phyloP scores from a whole-genome alignment of 1,140 invertebrate genomes.

The Atopsyche davidsoni region DNA sequence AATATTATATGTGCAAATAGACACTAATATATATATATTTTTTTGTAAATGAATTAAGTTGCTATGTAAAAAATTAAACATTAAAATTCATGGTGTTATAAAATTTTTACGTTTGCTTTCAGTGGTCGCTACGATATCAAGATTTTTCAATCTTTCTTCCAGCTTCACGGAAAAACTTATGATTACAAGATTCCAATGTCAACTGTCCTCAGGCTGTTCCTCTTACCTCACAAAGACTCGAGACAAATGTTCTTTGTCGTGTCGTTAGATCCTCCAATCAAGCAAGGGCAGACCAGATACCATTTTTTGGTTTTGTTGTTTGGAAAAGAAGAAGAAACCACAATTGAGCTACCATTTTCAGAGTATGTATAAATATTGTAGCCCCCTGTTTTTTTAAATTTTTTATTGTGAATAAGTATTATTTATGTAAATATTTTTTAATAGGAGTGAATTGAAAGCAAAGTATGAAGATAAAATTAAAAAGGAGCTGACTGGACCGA shows the following conservation, averaged over 20 bases:
- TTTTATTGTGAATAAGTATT: constrained; percentile 8
- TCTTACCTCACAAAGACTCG: constrained; percentile 96
- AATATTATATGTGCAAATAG: too few species aligned
- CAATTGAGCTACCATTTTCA: constrained; percentile 85
- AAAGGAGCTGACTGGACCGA: constrained; percentile 87
- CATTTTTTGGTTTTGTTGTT: constrained; percentile 95
- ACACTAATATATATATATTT: constrained; percentile 1
- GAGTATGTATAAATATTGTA: constrained; percentile 59
- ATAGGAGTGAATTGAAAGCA: constrained; percentile 80
- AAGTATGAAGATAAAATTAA: constrained; percentile 93
- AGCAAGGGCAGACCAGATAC: constrained; percentile 96
- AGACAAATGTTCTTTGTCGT: constrained; percentile 99
- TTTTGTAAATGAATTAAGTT: constrained; percentile 8
- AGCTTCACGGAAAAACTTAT: constrained; percentile 99
- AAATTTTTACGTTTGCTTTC: constrained; percentile 37
- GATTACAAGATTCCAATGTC: constrained; percentile 99
- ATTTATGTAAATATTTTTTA: constrained; percentile 31
- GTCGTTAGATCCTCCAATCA: constrained; percentile 97
- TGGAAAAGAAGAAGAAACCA: constrained; percentile 88
- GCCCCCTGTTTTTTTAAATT: constrained; percentile 11
- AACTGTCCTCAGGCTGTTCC: constrained; percentile 88
- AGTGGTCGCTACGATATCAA: constrained; percentile 99
- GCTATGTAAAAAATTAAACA: too few species aligned
- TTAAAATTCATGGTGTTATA: too few species aligned
- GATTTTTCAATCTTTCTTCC: constrained; percentile 94